Evolutionary conservation across 2,888 invertebrate species (phyloP), one percentile per base, ranked within the genome.

Genomic region (Aphidius colemani): DNA sequence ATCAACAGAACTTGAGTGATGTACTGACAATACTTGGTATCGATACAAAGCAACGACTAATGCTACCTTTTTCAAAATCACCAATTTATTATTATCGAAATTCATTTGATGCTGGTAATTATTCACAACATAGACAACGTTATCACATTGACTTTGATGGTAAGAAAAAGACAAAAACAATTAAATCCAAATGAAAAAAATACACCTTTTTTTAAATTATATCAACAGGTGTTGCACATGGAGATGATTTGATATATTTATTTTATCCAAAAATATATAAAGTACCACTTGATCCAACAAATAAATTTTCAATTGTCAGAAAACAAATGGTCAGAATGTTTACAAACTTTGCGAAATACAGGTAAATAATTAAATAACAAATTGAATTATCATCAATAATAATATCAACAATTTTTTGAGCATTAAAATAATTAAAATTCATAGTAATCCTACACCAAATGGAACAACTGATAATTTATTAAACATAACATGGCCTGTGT

Each of bases 161-260:
- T 64, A 30, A 59, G 3, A 41, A 7, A 7, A 53, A n/a, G 3
- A 10, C 3, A 39, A 39, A 10, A 53, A 5, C 6, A 10, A n/a
- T 49, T 59, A 11, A 13, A 10, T 18, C 13, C 46, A 45, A 9
- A 9, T 1, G 1, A 51, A 3, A 18, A 2, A 18, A 18, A 44
- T 30, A 4, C 18, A n/a, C 3, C 1, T 10, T 51, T 11, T 5
- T 30, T 40, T 13, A 44, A 13, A n/a, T 10, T 57, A 40, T 8
- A 40, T 8, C 5, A 1, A 11, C 9, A 40, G 53, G 89, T 88
- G 85, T 86, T 0, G 85, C 85, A 10, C 89, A 89, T 72, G 86
- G 83, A 0, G 89, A 89, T 68, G 89, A 89, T 1, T 78, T 87
- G 1, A 86, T 85, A 7, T 88, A 88, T 69, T 59, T 88, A 4